Evolutionary conservation across 2,888 invertebrate genomes (phyloP).

Genomic region (Ariolimax columbianus): DNA sequence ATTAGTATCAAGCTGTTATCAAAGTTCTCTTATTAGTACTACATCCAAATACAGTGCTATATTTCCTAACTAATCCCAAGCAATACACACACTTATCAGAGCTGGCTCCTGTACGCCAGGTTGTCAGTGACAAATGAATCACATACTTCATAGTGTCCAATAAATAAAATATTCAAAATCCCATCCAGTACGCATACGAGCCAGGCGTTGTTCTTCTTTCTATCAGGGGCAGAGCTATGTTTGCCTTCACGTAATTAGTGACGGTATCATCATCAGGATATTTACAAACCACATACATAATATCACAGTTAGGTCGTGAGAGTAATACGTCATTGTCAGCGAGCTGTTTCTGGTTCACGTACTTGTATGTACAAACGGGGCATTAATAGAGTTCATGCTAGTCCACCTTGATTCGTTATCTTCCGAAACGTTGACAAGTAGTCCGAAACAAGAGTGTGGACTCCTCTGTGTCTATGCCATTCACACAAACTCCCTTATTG

Average conservation of each 20-base stretch:
- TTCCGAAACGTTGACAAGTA: background rate
- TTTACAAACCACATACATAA: background rate
- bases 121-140: too few relatives aligned
- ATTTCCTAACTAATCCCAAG: too few relatives aligned
- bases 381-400: background rate
- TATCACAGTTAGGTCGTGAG: slow-evolving; percentile 13
- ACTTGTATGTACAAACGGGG: background rate
- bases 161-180: too few relatives aligned
- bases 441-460: background rate
- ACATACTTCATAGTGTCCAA: too few relatives aligned
- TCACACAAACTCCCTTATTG: background rate
- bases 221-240: too few relatives aligned
- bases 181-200: too few relatives aligned
- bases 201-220: too few relatives aligned
- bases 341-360: background rate
- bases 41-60: too few relatives aligned
- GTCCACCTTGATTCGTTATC: background rate
- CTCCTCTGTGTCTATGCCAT: background rate
- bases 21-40: too few relatives aligned
- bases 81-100: too few relatives aligned
- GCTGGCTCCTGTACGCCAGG: too few relatives aligned
- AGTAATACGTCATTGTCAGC: background rate
- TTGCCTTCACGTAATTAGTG: background rate
- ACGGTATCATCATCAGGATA: background rate
- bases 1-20: too few relatives aligned